Conservation (phyloP, 2,888 invertebrate species). For the Apotomis betuletana region DNA sequence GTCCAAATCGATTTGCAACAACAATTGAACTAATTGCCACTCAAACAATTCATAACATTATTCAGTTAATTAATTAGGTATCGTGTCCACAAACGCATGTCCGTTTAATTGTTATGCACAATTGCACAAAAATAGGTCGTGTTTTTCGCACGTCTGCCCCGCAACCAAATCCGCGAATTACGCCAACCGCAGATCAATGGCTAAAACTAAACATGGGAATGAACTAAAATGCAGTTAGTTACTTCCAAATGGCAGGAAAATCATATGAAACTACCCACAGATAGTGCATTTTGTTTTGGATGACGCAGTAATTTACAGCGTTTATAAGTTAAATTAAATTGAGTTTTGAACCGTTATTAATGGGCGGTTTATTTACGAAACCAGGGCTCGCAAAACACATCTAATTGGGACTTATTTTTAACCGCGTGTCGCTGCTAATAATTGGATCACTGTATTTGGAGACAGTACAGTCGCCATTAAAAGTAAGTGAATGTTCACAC, state of each 20-base stretch:
- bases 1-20: neutral
- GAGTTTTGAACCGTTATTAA: conserved; percentile 4
- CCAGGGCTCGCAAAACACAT: neutral
- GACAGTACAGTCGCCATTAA: neutral
- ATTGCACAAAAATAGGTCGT: conserved; percentile 30
- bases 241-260: neutral
- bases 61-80: conserved; percentile 23
- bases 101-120: conserved; percentile 27
- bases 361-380: neutral
- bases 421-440: neutral
- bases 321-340: conserved; percentile 9
- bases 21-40: conserved; percentile 7
- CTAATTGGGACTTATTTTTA: conserved; percentile 4
- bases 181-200: conserved; percentile 62
- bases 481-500: too few relatives aligned
- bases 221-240: neutral
- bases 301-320: neutral
- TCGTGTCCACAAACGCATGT: conserved; percentile 21
- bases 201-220: conserved; percentile 60
- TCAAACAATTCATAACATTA: conserved; percentile 22
- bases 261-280: neutral
- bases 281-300: neutral
- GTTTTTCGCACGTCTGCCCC: conserved; percentile 52
- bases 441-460: neutral
- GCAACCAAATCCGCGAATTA: conserved; percentile 69